Evolutionary conservation across 2,797 vertebrate genomes (phyloP), one percentile per base, ranked within the genome.

Genomic region (Erpetoichthys calabaricus): DNA sequence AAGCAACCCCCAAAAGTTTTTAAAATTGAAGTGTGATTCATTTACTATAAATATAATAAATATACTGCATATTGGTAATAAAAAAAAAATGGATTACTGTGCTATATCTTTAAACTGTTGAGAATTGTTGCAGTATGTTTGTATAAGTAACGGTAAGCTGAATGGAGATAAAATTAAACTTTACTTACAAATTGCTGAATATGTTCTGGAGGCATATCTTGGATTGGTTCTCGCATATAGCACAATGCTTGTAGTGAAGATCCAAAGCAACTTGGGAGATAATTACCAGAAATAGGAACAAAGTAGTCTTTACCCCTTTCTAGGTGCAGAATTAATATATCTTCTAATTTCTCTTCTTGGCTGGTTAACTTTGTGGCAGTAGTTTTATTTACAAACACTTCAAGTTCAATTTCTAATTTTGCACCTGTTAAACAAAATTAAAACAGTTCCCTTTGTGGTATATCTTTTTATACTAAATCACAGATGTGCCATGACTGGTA

Each of bases 241-340:
- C 91, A 94, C 63, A 99, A 62, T 0, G 81, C 82, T 5, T 78
- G 78, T 60, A 99, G 77, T 51, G 92, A 86, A 43, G 86, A 86
- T 59, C 94, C 92, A 1, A 91, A 99, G 77, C 93, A 97, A 77
- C 96, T 98, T 61, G 91, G 85, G 75, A 92, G 71, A 76, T 98
- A 99, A 76, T 90, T 91, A 60, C 96, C 95, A 1, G 80, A 81
- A 70, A 99, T 66, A 0, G 92, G 88, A n/a, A 99, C 75, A 73
- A 99, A 98, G 72, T 97, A 98, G 78, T 99, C 96, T 69, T 97
- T 98, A 45, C 96, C 96, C 45, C 88, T 79, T 9, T 81, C 72
- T 56, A 99, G 81, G 67, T 95, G 96, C 45, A 99, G 86, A 64
- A 99, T 87, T 68, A 98, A 75, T 68, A 99, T 97, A 67, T 99